Conservation (phyloP, 2,113 vertebrate genomes). For the Pangasianodon hypophthalmus region DNA sequence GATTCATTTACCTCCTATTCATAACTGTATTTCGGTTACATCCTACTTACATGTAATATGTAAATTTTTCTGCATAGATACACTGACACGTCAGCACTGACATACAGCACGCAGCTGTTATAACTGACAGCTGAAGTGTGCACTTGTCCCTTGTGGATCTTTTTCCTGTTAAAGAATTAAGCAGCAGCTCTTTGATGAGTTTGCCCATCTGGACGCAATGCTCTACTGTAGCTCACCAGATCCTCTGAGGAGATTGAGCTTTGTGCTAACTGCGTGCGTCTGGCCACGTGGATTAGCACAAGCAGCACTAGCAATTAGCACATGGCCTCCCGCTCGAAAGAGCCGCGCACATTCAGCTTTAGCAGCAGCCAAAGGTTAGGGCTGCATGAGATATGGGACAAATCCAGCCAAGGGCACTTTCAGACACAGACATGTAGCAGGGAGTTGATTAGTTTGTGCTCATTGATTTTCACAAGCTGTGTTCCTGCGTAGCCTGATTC, state of each 20-base stretch:
- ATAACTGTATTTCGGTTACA: background rate
- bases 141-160: background rate
- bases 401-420: slow-evolving; percentile 43
- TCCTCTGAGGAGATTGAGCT: slow-evolving; percentile 71
- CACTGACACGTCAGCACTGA: background rate
- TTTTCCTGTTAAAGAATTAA: slow-evolving; percentile 48
- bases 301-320: slow-evolving; percentile 39
- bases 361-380: background rate
- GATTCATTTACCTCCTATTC: background rate
- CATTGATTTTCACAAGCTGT: slow-evolving; percentile 52
- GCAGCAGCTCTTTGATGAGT: slow-evolving; percentile 36
- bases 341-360: background rate
- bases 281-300: slow-evolving; percentile 66
- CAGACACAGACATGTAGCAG: slow-evolving; percentile 25
- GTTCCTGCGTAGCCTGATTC: slow-evolving; percentile 23
- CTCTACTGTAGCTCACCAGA: slow-evolving; percentile 8
- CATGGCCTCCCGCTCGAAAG: background rate
- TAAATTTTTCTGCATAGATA: background rate
- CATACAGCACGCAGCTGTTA: background rate
- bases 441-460: slow-evolving; percentile 46
- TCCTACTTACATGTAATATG: background rate
- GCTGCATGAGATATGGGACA: slow-evolving; percentile 27
- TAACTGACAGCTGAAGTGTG: background rate
- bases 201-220: slow-evolving; percentile 57
- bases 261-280: slow-evolving; percentile 58